phyloP scores from a whole-genome alignment of 1,140 invertebrate genomes.

The Heterodera schachtii region DNA sequence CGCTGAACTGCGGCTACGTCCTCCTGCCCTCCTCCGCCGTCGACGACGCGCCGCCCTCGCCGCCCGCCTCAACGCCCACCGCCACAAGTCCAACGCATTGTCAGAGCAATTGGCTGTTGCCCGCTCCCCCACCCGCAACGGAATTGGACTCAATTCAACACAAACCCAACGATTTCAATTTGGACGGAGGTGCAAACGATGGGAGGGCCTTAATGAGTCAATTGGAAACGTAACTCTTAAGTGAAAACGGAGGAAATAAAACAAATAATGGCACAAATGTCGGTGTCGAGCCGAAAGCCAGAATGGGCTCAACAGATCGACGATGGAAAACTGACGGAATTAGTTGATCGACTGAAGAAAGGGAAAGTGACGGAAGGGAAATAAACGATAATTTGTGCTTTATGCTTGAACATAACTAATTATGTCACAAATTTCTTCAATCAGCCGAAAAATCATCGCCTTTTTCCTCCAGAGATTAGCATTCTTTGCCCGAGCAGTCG shows the following conservation, averaged over 20 bases:
- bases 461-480: no score
- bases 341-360: slow-evolving; percentile 1
- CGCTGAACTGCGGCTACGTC: slow-evolving; percentile 10
- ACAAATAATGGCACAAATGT: slow-evolving; percentile 13
- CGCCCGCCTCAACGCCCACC: background rate
- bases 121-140: background rate
- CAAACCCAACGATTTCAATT: slow-evolving; percentile 12
- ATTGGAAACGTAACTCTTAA: background rate
- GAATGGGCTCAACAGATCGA: slow-evolving; percentile 24
- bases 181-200: slow-evolving; percentile 21
- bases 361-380: background rate
- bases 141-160: slow-evolving; percentile 11
- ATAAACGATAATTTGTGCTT: background rate
- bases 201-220: background rate
- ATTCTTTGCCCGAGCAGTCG: background rate
- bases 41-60: background rate
- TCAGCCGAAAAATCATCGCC: background rate
- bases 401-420: no score
- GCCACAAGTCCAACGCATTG: no score
- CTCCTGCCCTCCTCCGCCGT: slow-evolving; percentile 11
- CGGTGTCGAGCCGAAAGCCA: slow-evolving; percentile 3
- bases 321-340: slow-evolving; percentile 6
- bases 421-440: no score
- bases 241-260: slow-evolving; percentile 21
- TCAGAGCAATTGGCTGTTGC: background rate